phyloP scores from a whole-genome alignment of 2,888 invertebrate genomes.

The Neuroscelio doddi region DNA sequence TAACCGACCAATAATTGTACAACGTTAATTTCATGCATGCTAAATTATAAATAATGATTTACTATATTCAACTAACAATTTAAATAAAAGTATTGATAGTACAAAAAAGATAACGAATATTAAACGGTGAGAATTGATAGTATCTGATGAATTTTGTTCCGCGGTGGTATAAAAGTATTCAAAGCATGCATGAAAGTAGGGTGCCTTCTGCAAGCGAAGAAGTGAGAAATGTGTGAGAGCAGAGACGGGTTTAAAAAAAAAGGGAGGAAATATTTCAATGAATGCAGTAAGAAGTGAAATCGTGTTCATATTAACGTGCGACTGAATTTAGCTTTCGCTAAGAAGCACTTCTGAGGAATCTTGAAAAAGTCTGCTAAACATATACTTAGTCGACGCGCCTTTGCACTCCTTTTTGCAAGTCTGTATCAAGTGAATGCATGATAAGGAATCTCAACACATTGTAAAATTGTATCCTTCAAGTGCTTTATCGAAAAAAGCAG shows the following conservation, averaged over 20 bases:
- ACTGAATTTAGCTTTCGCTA: slow-evolving; percentile 37
- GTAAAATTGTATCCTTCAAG: no score
- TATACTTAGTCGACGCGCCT: slow-evolving; percentile 6
- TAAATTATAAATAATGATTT: no score
- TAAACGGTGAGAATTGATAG: no score
- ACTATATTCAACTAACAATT: no score
- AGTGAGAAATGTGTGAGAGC: slow-evolving; percentile 22
- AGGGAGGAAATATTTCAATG: slow-evolving; percentile 34
- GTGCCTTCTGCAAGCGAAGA: slow-evolving; percentile 6
- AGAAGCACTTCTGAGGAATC: slow-evolving; percentile 32
- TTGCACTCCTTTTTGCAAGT: not conserved
- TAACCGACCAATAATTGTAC: no score
- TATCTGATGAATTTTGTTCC: not conserved
- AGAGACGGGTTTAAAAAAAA: slow-evolving; percentile 3
- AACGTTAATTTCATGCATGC: no score
- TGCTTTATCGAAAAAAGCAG: no score
- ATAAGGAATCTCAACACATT: no score
- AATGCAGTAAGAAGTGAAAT: slow-evolving; percentile 41
- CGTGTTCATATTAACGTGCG: slow-evolving; percentile 41
- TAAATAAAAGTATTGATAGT: no score
- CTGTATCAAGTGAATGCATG: no score
- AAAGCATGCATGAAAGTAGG: not conserved
- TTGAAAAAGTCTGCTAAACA: slow-evolving; percentile 21
- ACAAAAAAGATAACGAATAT: no score
- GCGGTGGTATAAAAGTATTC: slow-evolving; percentile 18